Percentiles rank a stretch among this genome's conserved stretches.
These are phyloP conservation scores for Sphaerophoria rueppellii DNA, from an alignment of 2,888 invertebrate species.

Conservation along the genomic window DNA sequence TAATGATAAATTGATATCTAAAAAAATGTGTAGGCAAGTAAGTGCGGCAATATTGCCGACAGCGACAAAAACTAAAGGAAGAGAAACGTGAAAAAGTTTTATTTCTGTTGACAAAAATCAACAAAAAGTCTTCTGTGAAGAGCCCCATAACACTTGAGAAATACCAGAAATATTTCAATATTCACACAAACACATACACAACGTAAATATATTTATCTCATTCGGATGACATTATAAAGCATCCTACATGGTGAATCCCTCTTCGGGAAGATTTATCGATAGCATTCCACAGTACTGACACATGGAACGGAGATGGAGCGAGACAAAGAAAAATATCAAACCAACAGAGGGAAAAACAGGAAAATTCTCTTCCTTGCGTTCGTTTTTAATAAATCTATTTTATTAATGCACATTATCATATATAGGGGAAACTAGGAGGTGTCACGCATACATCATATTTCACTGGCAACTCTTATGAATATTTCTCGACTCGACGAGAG, in stretches of 20 bases:
- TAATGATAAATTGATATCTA: conserved; percentile 40
- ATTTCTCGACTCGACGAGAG: not conserved
- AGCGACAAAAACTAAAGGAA: not conserved
- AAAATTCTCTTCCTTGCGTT: conserved; percentile 49
- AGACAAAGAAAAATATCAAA: conserved; percentile 55
- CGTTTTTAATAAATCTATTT: conserved; percentile 70
- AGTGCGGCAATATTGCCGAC: conserved; percentile 30
- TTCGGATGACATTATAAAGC: conserved; percentile 38
- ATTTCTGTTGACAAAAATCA: conserved; percentile 41
- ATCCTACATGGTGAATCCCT: conserved; percentile 57
- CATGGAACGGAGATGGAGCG: not conserved
- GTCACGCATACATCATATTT: conserved; percentile 73
- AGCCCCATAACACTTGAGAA: conserved; percentile 50
- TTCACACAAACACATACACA: not conserved
- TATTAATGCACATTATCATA: conserved; percentile 74
- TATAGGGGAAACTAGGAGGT: conserved; percentile 69
- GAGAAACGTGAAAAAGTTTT: conserved; percentile 35
- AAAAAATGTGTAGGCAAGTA: conserved; percentile 14
- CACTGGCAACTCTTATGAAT: conserved; percentile 33
- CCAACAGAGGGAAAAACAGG: conserved; percentile 32
- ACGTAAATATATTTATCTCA: not conserved
- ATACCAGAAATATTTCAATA: conserved; percentile 2
- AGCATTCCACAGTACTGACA: conserved; percentile 23
- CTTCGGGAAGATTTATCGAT: conserved; percentile 59
- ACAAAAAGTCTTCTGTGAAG: conserved; percentile 42